These are phyloP conservation scores for Drosophila demipolita DNA, from an alignment of 2,888 invertebrate species.

Conservation along the genomic window DNA sequence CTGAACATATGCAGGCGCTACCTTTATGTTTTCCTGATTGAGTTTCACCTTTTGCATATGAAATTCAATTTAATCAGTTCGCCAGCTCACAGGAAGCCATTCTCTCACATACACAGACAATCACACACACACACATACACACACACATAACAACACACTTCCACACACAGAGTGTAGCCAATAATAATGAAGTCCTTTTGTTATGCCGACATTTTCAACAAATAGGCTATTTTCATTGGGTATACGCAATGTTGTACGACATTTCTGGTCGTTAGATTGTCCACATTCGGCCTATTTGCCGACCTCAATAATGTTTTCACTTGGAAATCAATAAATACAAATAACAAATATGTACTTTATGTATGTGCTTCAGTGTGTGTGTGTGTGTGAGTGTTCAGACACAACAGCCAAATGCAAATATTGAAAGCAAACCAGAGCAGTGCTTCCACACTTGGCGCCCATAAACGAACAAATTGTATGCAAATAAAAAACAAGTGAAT, in stretches of 20 bases:
- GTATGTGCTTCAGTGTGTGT: neutral
- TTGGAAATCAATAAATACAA: constrained; percentile 78
- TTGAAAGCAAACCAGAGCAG: constrained; percentile 20
- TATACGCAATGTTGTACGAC: constrained; percentile 55
- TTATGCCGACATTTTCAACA: constrained; percentile 68
- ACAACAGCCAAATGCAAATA: constrained; percentile 23
- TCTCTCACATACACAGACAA: constrained; percentile 7
- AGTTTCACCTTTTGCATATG: constrained; percentile 79
- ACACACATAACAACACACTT: constrained; percentile 5
- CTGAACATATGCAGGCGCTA: constrained; percentile 47
- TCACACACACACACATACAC: neutral
- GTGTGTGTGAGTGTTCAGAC: neutral
- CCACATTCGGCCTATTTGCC: constrained; percentile 39
- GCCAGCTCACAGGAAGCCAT: constrained; percentile 60
- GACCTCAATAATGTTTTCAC: constrained; percentile 77
- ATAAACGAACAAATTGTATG: constrained; percentile 76
- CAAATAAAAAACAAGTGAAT: constrained; percentile 66
- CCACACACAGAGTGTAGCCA: constrained; percentile 58
- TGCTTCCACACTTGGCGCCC: constrained; percentile 45
- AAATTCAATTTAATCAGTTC: constrained; percentile 79
- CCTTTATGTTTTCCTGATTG: constrained; percentile 78
- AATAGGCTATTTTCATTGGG: constrained; percentile 63
- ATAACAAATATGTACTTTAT: constrained; percentile 61
- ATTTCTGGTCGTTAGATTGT: constrained; percentile 4
- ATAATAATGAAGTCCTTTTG: constrained; percentile 79